Conservation (phyloP, 92 coral and sea anemone species). For the Umimayanthus kanabou region DNA sequence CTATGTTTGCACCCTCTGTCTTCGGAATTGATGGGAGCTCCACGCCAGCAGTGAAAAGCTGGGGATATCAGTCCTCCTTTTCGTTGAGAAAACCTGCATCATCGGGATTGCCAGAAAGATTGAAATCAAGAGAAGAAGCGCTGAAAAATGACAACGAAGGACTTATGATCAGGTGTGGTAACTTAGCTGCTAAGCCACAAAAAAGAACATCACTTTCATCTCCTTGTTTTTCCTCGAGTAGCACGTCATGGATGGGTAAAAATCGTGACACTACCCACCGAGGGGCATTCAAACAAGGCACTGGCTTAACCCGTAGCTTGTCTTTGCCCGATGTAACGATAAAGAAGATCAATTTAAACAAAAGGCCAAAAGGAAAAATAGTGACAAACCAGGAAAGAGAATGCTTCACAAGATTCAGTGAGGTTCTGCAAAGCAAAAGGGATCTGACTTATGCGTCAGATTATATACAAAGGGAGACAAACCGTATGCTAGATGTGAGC, state of each 20-base stretch:
- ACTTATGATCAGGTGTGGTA: not conserved
- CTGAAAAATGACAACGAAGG: not conserved
- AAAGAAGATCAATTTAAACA: not conserved
- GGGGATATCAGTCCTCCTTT: constrained; percentile 48
- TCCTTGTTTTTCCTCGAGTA: not conserved
- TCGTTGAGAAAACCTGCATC: not conserved
- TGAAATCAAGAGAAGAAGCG: not conserved
- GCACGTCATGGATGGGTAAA: not conserved
- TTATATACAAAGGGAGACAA: not conserved
- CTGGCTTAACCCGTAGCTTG: not conserved
- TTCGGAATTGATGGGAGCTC: constrained; percentile 69
- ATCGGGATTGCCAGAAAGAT: not conserved
- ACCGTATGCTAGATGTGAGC: not conserved
- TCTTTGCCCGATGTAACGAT: constrained; percentile 5
- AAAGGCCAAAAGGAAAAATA: constrained; percentile 4
- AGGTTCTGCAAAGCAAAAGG: not conserved
- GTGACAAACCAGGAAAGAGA: not conserved
- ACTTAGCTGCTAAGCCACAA: not conserved
- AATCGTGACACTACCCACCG: not conserved
- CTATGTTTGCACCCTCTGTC: constrained; percentile 6
- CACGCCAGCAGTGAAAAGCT: constrained; percentile 52
- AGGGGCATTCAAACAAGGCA: not conserved
- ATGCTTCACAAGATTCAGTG: constrained; percentile 1
- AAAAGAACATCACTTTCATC: not conserved
- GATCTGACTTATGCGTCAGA: not conserved